Percentiles rank a stretch among this genome's conserved stretches.
phyloP scores from a whole-genome alignment of 2,888 invertebrate genomes.

The Arge pagana region DNA sequence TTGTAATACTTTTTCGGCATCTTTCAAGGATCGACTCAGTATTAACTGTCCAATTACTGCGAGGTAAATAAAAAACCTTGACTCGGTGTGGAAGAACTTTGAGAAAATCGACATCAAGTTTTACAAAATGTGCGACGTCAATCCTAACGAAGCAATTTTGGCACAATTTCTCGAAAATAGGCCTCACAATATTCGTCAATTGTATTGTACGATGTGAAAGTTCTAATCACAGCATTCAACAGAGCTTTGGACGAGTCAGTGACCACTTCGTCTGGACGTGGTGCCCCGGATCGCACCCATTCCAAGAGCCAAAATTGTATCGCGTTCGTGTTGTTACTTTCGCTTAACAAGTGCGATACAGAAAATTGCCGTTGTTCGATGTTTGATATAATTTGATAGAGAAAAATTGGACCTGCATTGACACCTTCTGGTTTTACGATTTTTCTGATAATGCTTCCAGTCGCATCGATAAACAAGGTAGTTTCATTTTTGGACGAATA shows the following conservation, averaged over 20 bases:
- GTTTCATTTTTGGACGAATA: slow-evolving; percentile 13
- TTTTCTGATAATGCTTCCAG: slow-evolving; percentile 26
- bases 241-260: slow-evolving; percentile 31
- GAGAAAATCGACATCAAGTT: slow-evolving; percentile 23
- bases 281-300: slow-evolving; percentile 31
- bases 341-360: slow-evolving; percentile 31
- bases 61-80: slow-evolving; percentile 29
- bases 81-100: slow-evolving; percentile 11
- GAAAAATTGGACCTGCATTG: slow-evolving; percentile 27
- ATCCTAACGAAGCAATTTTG: slow-evolving; percentile 27
- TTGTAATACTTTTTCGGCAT: slow-evolving; percentile 4
- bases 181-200: slow-evolving; percentile 31
- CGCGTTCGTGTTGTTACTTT: slow-evolving; percentile 25
- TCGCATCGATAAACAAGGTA: slow-evolving; percentile 29
- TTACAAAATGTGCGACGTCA: slow-evolving; percentile 32
- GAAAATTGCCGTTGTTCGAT: slow-evolving; percentile 28
- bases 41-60: slow-evolving; percentile 26
- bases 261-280: slow-evolving; percentile 31
- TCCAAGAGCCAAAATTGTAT: slow-evolving; percentile 33
- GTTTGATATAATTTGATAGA: slow-evolving; percentile 27
- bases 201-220: slow-evolving; percentile 27
- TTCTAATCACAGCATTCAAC: slow-evolving; percentile 28
- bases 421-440: slow-evolving; percentile 16
- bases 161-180: not conserved
- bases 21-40: not conserved